Evolutionary conservation across 1,140 invertebrate species (phyloP).

Genomic region (Tribolium madens): DNA sequence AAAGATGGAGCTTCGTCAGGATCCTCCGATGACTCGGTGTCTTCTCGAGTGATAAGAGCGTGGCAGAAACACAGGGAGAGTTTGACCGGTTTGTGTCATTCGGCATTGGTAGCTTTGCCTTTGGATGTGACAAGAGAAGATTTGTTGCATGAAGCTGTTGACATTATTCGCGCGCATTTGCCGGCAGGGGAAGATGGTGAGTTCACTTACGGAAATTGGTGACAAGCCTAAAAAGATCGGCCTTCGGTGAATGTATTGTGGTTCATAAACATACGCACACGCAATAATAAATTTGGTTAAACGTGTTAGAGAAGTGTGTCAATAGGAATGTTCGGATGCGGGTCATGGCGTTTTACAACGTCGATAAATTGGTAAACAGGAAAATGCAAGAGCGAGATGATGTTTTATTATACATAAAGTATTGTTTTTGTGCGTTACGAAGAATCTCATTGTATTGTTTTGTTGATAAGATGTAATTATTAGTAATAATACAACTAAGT

Average conservation of each 20-base stretch:
- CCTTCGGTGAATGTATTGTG: slow-evolving; percentile 13
- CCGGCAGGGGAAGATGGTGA: slow-evolving; percentile 85
- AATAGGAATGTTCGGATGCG: slow-evolving; percentile 17
- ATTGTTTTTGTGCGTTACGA: not conserved
- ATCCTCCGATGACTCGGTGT: slow-evolving; percentile 68
- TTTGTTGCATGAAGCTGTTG: slow-evolving; percentile 80
- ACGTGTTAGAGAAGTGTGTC: slow-evolving; percentile 12
- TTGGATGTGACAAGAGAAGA: slow-evolving; percentile 85
- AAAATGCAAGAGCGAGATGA: not conserved
- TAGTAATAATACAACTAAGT: no score
- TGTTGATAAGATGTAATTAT: no score
- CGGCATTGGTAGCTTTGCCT: slow-evolving; percentile 76
- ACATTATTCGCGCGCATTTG: slow-evolving; percentile 80
- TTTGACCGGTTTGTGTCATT: slow-evolving; percentile 66
- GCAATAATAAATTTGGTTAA: slow-evolving; percentile 17
- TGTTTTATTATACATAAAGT: not conserved
- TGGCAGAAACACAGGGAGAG: slow-evolving; percentile 68
- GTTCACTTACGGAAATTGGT: slow-evolving; percentile 23
- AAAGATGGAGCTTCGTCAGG: slow-evolving; percentile 68
- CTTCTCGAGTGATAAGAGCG: slow-evolving; percentile 73
- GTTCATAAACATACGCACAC: slow-evolving; percentile 23
- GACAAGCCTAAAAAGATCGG: not conserved
- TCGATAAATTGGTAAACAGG: not conserved
- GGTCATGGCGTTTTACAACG: not conserved
- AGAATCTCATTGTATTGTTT: not conserved